Base-by-base conservation (phyloP, 2,797 vertebrate genomes). In the Clangula hyemalis region DNA sequence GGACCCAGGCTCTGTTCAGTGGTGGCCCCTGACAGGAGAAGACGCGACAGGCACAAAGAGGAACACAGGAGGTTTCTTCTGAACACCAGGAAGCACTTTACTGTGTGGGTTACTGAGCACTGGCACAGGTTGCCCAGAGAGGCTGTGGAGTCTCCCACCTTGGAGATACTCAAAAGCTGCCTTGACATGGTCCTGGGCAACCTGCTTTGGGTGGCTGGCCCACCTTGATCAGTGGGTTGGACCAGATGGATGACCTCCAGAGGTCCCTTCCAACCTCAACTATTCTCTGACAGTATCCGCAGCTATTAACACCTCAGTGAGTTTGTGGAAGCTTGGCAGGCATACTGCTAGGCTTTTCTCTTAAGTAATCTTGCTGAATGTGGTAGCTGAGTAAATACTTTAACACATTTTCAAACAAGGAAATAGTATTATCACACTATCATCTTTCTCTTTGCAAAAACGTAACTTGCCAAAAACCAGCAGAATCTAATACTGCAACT, bases 41-140 rank as follows among this genome's bases (percentile, higher is more conserved):
- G 17, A 47, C 17, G 12, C 7, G 57, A 76, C 0, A 1, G 1
- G 36, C 12, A 84, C 16, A 56, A 30, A 49, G 8, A 66, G 45
- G 66, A 45, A 87, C 16, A 73, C 11, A 65, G 32, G 16, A 45
- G 9, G 5, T 17, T 85, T 28, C n/a, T 9, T 22, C 61, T 12
- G 16, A 54, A 32, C 36, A 71, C 38, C 49, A 71, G 19, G 34
- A 53, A 20, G 43, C 36, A 30, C 34, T 53, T 16, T 14, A 36
- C 25, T 51, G 60, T 58, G n/a, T 32, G 3, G 2, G 13, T 43
- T 61, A 90, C 8, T 0, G 16, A 81, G 15, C 27, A 58, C 15
- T 54, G 38, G 20, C 38, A 87, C 19, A 61, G 11, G 25, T 7
- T 72, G 36, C 16, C 22, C 21, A 54, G 3, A 30, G 36, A 43